Evolutionary conservation across 2,888 invertebrate genomes (phyloP).

Genomic region (Taphrorychus bicolor): DNA sequence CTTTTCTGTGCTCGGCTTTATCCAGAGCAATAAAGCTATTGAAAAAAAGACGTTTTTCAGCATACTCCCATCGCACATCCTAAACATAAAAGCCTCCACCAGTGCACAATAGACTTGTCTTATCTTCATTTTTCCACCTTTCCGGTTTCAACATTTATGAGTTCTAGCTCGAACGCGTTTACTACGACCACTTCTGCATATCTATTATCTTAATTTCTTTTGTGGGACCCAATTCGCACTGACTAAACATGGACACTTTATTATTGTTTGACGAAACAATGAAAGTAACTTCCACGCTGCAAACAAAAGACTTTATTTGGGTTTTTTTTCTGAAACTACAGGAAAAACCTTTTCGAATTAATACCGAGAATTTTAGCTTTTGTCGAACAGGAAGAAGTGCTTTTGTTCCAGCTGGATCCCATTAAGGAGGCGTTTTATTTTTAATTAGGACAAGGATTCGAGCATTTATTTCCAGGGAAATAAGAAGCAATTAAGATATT

Average conservation of each 20-base stretch:
- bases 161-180: conserved; percentile 2
- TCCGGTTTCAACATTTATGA: neutral
- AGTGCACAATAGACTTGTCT: conserved; percentile 16
- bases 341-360: neutral
- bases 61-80: neutral
- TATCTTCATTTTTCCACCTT: conserved; percentile 28
- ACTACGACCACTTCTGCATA: conserved; percentile 3
- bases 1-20: too few relatives aligned
- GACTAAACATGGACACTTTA: neutral
- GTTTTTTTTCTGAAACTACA: neutral
- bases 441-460: neutral
- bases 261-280: neutral
- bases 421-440: neutral
- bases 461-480: neutral
- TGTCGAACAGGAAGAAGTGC: neutral
- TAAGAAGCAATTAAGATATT: neutral
- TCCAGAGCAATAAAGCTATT: neutral
- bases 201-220: neutral
- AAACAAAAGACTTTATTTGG: neutral
- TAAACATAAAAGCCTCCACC: neutral
- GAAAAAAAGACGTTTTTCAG: neutral
- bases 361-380: neutral
- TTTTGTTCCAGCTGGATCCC: neutral
- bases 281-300: neutral
- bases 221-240: neutral